Base-by-base conservation (phyloP, 2,113 vertebrate species). In the Vireo altiloquus region DNA sequence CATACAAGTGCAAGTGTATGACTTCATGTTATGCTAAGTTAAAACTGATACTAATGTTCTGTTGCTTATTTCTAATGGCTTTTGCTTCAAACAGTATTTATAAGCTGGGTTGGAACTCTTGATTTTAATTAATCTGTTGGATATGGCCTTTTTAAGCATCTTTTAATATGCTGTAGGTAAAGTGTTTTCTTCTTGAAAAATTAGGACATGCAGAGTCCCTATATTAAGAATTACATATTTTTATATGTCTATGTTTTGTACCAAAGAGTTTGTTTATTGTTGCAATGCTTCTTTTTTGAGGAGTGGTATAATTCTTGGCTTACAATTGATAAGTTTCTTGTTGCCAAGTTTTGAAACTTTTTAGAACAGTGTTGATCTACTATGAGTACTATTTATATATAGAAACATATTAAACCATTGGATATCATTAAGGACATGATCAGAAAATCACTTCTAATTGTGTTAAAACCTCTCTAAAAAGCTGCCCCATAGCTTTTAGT, bases 301-400 rank as follows among this genome's bases (percentile, higher is more conserved):
- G 85, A 91, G 93, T 91, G 47, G 19, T 88, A 83, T 94, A 72
- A 66, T 90, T 93, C 75, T 88, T 88, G 76, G 87, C 66, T 95
- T 89, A 84, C 22, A 44, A 54, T 61, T 66, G 85, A n/a, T 46
- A 81, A 86, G 94, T 96, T 96, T 97, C 95, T 96, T 93, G 88
- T 96, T 96, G 95, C 95, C 94, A 96, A 96, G 92, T 92, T 97
- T 97, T 96, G 94, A 90, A 84, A 89, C 90, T 94, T 96, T 90
- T 89, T 95, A 94, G 85, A 93, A 92, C 82, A 96, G 85, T 94
- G 90, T 65, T 93, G 59, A 82, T 87, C 65, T 85, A 56, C n/a
- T 81, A 47, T 89, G 57, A 87, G 27, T 88, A 88, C 88, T 90
- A 91, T 92, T 95, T 94, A 90, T 94, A 88, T 75, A 91, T 22